These are phyloP conservation scores for Margaritifera margaritifera DNA, from an alignment of 2,888 invertebrate genomes.

Conservation along the genomic window DNA sequence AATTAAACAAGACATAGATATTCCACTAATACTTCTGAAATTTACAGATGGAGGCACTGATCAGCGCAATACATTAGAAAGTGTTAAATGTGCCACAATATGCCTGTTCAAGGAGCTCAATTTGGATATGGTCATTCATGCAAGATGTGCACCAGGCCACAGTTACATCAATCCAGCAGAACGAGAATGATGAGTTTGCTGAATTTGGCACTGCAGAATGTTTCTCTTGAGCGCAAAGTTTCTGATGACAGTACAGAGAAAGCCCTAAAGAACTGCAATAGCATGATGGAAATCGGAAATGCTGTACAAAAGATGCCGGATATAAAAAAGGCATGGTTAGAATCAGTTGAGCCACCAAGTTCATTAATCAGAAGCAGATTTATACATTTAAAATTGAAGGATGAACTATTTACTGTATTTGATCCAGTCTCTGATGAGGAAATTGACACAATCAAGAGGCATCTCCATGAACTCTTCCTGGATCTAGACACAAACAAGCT, in stretches of 20 bases:
- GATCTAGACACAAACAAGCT: slow-evolving; percentile 15
- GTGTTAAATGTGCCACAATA: slow-evolving; percentile 23
- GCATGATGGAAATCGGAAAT: slow-evolving; percentile 8
- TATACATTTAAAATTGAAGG: slow-evolving; percentile 16
- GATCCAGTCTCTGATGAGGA: slow-evolving; percentile 13
- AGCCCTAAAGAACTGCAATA: neutral
- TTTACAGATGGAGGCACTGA: slow-evolving; percentile 33
- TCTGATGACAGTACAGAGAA: neutral
- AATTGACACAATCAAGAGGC: slow-evolving; percentile 18
- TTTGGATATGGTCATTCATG: slow-evolving; percentile 25
- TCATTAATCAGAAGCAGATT: neutral
- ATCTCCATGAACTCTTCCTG: slow-evolving; percentile 19
- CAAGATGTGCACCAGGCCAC: slow-evolving; percentile 30
- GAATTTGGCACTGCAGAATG: slow-evolving; percentile 20
- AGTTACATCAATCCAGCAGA: slow-evolving; percentile 30
- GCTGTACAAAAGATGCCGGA: neutral
- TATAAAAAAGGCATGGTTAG: neutral
- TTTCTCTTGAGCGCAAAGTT: neutral
- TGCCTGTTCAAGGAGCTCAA: slow-evolving; percentile 23
- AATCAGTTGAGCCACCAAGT: no score
- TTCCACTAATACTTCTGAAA: slow-evolving; percentile 10
- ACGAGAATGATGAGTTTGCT: slow-evolving; percentile 20
- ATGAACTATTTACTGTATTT: slow-evolving; percentile 8
- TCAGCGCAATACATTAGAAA: slow-evolving; percentile 23
- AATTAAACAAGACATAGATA: neutral